Base-by-base conservation (phyloP, 2,888 invertebrate genomes). In the Pseudeuparius sepicola region DNA sequence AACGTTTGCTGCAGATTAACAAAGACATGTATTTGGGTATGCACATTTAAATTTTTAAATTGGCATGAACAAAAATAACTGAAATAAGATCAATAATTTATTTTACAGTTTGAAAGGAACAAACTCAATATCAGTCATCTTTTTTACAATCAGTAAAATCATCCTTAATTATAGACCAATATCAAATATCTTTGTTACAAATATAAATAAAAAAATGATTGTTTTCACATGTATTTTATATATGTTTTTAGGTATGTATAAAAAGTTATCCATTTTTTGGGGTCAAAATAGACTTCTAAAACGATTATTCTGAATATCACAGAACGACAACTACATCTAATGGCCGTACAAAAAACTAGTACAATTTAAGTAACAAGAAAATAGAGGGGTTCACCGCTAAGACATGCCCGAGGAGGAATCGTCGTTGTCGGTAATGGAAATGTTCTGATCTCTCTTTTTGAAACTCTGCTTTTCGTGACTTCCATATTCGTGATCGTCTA, bases 131-230 rank as follows among this genome's bases (percentile, higher is more conserved):
- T n/a, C n/a, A n/a, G n/a, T n/a, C n/a, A n/a, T n/a, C n/a, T n/a
- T n/a, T n/a, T n/a, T n/a, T n/a, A n/a, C n/a, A n/a, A n/a, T n/a
- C n/a, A n/a, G n/a, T n/a, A n/a, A n/a, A n/a, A n/a, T n/a, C n/a
- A n/a, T n/a, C n/a, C n/a, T n/a, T n/a, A n/a, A n/a, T n/a, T n/a
- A n/a, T n/a, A n/a, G n/a, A n/a, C n/a, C n/a, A n/a, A n/a, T n/a
- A n/a, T n/a, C n/a, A n/a, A n/a, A n/a, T n/a, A 80, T 54, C 9
- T 77, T 73, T 10, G 72, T 69, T 56, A 7, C 20, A 7, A 20
- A 20, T 20, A 7, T 20, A 44, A 42, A 35, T 33, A 24, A 45
- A 44, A 47, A 43, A 41, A 45, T 51, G 49, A 50, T 51, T 51
- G 50, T 31, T 20, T 20, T 7, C n/a, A 20, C n/a, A 20, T 20